Evolutionary conservation across 2,888 invertebrate species (phyloP), one percentile per base, ranked within the genome.

Genomic region (Drosophila robusta): DNA sequence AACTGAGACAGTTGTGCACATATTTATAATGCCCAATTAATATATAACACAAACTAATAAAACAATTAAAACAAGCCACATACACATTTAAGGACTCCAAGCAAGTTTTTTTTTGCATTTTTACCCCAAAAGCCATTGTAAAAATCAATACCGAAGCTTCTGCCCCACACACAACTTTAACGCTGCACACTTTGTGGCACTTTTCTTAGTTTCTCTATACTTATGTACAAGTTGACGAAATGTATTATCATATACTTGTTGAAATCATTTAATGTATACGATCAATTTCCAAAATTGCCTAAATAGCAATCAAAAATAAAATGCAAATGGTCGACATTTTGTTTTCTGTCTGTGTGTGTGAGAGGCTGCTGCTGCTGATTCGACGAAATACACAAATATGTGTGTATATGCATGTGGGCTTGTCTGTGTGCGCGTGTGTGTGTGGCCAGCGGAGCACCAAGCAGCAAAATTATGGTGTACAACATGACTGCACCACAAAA

Each of bases 301-400:
- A 78, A 74, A 82, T 67, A 65, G 47, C 65, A 68, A 69, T 69
- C 56, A 63, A 75, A 70, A 77, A 34, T 34, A 12, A 34, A 80
- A 77, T 71, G 72, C 71, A 76, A 89, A 81, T 70, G 88, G 87
- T 88, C 88, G 87, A 88, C 88, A 88, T 88, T 88, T 88, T 88
- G 88, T 88, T 88, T 89, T 86, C 83, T 75, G 77, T 80, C 80
- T 71, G 76, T 80, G 66, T 80, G 68, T 57, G 54, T 29, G 66
- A 55, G 58, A 38, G 63, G 52, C 55, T 71, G 70, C 46, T 62
- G 63, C 73, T 81, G 78, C 81, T 72, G 73, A 77, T 80, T 83
- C 73, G 67, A 82, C 80, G 70, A 74, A 79, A 73, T 75, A 75
- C 63, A 66, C 70, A 64, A 52, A 65, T 65, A 51, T 67, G 45